Base-by-base conservation (phyloP, 2,888 invertebrate species). In the Stegophylla sp. region DNA sequence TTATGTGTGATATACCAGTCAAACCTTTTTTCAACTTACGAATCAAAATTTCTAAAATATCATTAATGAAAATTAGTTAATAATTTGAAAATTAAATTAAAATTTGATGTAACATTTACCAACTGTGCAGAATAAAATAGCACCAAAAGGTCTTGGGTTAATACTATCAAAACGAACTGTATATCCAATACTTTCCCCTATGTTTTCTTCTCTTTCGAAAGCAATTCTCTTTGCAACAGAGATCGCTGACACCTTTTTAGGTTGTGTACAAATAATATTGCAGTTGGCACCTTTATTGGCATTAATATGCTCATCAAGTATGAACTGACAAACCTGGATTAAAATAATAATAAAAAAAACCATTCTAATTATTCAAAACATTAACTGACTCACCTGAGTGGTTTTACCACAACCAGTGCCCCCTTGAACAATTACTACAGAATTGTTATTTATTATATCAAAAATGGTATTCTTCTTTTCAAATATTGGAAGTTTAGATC, bases 351-450 rank as follows among this genome's bases (percentile, higher is more conserved):
- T 26, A 73, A 61, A 43, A 17, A 48, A 1, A 9, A 28, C 26
- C 1, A 13, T 43, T 15, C 26, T 28, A n/a, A 45, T 13, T n/a
- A 0, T 23, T 71, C 5, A 23, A 59, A 34, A 3, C 13, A 28
- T 20, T 28, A 59, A 77, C 81, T 82, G 84, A 91, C 81, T 82
- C 84, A 91, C 91, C 89, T 97, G 97, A 0, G 97, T 97, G 15
- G 97, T 96, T 89, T 92, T 92, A 82, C 98, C 98, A 85, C 97
- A 97, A 1, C 98, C 98, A 0, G 98, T 98, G 86, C 96, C 96
- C 56, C 98, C 98, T 82, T 96, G 91, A 84, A 98, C 94, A 72
- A 98, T 93, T 51, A 96, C 91, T 0, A 98, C 96, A 0, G 95
- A 91, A 87, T 95, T 93, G n/a, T 95, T 94, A 84, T 95, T 93